phyloP scores from a whole-genome alignment of 2,888 invertebrate genomes.

The Gortyna flavago region DNA sequence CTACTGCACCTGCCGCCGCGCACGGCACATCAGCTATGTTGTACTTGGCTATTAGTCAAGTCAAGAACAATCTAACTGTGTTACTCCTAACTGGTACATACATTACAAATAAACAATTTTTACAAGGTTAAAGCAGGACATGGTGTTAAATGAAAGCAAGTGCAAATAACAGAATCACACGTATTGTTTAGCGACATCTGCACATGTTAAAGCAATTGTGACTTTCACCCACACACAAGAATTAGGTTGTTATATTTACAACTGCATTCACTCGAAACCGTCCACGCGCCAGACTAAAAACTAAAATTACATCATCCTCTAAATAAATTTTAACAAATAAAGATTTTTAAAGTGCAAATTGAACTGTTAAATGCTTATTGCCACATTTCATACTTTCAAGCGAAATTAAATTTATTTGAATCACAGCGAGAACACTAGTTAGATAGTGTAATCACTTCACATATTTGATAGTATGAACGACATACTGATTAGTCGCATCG shows the following conservation, averaged over 20 bases:
- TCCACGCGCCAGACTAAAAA: slow-evolving; percentile 69
- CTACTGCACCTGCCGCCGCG: not conserved
- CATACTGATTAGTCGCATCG: slow-evolving; percentile 50
- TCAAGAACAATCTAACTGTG: not conserved
- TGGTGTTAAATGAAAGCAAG: slow-evolving; percentile 47
- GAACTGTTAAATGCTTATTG: slow-evolving; percentile 78
- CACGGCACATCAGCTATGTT: not conserved
- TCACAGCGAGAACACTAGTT: slow-evolving; percentile 51
- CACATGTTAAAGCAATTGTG: slow-evolving; percentile 36
- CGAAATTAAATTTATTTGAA: slow-evolving; percentile 54
- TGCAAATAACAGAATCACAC: slow-evolving; percentile 47
- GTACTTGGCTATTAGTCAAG: slow-evolving; percentile 32
- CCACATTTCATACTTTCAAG: slow-evolving; percentile 65
- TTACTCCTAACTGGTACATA: slow-evolving; percentile 14
- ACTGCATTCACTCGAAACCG: slow-evolving; percentile 39
- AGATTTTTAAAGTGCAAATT: slow-evolving; percentile 73
- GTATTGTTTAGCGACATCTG: slow-evolving; percentile 36
- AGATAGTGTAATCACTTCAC: slow-evolving; percentile 57
- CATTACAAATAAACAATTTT: slow-evolving; percentile 30
- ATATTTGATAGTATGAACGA: slow-evolving; percentile 58
- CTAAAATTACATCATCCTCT: slow-evolving; percentile 65
- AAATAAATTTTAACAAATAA: slow-evolving; percentile 70
- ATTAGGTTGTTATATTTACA: slow-evolving; percentile 18
- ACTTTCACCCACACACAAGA: slow-evolving; percentile 23
- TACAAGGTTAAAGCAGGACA: slow-evolving; percentile 21